These are phyloP conservation scores for Apolygus lucorum DNA, from an alignment of 1,140 invertebrate genomes.

Conservation along the genomic window DNA sequence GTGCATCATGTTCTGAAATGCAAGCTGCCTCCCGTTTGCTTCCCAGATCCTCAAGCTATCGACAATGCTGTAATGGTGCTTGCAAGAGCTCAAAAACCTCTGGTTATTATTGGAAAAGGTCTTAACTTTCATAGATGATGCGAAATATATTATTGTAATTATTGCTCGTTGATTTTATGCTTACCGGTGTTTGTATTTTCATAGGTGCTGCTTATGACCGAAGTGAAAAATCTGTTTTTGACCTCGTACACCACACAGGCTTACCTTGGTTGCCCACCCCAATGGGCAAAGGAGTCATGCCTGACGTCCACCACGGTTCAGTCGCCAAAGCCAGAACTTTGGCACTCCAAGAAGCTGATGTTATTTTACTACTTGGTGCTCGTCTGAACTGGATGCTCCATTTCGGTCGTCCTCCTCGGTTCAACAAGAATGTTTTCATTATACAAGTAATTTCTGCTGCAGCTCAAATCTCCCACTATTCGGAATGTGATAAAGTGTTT, in stretches of 20 bases:
- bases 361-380: constrained; percentile 80
- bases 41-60: constrained; percentile 57
- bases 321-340: constrained; percentile 76
- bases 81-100: constrained; percentile 60
- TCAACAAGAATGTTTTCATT: constrained; percentile 69
- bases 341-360: constrained; percentile 79
- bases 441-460: too few relatives aligned
- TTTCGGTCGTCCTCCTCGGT: constrained; percentile 85
- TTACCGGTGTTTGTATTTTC: constrained; percentile 9
- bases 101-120: constrained; percentile 91
- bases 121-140: too few relatives aligned
- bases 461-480: too few relatives aligned
- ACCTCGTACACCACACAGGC: constrained; percentile 59
- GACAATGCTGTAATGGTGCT: constrained; percentile 60
- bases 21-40: constrained; percentile 54
- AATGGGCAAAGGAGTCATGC: constrained; percentile 92
- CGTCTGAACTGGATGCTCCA: constrained; percentile 96
- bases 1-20: constrained; percentile 41
- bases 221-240: constrained; percentile 60
- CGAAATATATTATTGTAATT: too few relatives aligned
- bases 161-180: neutral
- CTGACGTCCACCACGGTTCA: constrained; percentile 67
- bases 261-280: constrained; percentile 89
- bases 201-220: constrained; percentile 67
- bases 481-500: too few relatives aligned